These are phyloP conservation scores for Protaetia brevitarsis DNA, from an alignment of 1,140 invertebrate genomes.

Conservation along the genomic window DNA sequence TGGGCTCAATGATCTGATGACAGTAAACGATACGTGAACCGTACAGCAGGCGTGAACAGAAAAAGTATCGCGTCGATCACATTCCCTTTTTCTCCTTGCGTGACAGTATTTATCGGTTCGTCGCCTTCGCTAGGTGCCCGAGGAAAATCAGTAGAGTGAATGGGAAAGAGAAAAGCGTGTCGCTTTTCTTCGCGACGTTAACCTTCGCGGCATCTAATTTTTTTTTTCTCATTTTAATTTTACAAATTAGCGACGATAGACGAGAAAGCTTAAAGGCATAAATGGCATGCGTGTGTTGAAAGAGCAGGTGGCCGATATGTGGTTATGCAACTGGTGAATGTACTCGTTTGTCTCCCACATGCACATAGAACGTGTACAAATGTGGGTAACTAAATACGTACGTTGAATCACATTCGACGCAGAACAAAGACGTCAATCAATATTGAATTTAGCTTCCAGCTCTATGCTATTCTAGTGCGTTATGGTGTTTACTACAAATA, in stretches of 20 bases:
- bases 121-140: background rate
- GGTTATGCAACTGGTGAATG: slow-evolving; percentile 11
- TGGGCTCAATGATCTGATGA: background rate
- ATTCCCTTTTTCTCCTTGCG: background rate
- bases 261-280: slow-evolving; percentile 2
- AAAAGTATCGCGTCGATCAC: background rate
- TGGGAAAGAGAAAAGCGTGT: background rate
- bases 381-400: too few species aligned
- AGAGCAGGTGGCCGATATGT: slow-evolving; percentile 6
- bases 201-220: background rate
- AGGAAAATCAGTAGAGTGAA: background rate
- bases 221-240: background rate
- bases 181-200: background rate
- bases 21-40: slow-evolving; percentile 1
- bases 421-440: too few species aligned
- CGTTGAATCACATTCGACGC: too few species aligned
- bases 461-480: too few species aligned
- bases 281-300: background rate
- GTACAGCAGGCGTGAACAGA: background rate
- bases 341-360: slow-evolving; percentile 11
- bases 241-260: background rate
- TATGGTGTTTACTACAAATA: too few species aligned
- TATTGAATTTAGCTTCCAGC: too few species aligned
- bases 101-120: too few species aligned
- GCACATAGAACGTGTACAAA: background rate